These are phyloP conservation scores for Amiota mariae DNA, from an alignment of 2,888 invertebrate genomes.

Conservation along the genomic window DNA sequence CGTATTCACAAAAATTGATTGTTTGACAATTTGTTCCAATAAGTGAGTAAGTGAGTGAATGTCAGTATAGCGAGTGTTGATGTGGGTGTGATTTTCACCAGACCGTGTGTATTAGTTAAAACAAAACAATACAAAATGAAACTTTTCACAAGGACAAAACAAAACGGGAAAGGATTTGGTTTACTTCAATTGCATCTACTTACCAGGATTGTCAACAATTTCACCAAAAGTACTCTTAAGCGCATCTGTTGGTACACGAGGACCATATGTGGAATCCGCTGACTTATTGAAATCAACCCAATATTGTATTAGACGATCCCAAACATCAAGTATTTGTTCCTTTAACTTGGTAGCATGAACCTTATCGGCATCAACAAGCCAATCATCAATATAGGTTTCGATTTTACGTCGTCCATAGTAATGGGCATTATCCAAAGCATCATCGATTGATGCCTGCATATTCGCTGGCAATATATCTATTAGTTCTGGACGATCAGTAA, in stretches of 20 bases:
- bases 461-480: constrained; percentile 84
- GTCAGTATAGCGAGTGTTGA: too few relatives aligned
- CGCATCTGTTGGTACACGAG: constrained; percentile 83
- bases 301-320: constrained; percentile 94
- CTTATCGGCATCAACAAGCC: constrained; percentile 86
- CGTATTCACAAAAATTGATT: too few relatives aligned
- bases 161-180: constrained; percentile 13
- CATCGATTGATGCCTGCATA: constrained; percentile 82
- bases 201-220: constrained; percentile 84
- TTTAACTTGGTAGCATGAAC: constrained; percentile 88
- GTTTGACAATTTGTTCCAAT: too few relatives aligned
- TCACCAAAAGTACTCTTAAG: constrained; percentile 82
- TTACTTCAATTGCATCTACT: constrained; percentile 36
- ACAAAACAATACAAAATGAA: constrained; percentile 4
- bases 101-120: constrained; percentile 30
- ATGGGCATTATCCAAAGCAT: constrained; percentile 93
- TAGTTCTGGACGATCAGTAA: constrained; percentile 90
- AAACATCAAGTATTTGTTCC: constrained; percentile 90
- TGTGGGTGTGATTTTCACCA: too few relatives aligned
- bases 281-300: constrained; percentile 85
- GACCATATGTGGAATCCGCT: constrained; percentile 76
- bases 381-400: constrained; percentile 86
- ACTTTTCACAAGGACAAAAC: constrained; percentile 4
- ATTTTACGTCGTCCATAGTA: constrained; percentile 93
- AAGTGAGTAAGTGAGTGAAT: too few relatives aligned